These are phyloP conservation scores for Leptatherina wallacei DNA, from an alignment of 2,797 vertebrate genomes.

Conservation along the genomic window DNA sequence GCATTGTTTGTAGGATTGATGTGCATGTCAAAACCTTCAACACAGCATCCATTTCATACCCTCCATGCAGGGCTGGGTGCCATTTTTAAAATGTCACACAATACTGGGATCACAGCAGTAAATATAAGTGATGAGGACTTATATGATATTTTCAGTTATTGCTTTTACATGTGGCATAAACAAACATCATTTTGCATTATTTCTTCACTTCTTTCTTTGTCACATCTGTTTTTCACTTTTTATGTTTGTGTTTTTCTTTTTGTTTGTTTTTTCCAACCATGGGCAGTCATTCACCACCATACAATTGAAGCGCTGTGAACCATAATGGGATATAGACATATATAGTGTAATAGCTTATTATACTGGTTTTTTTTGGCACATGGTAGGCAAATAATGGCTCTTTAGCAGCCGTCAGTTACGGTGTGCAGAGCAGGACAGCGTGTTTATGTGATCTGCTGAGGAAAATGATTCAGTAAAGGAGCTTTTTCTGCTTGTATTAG, in stretches of 20 bases:
- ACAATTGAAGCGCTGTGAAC: conserved; percentile 51
- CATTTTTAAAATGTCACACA: conserved; percentile 35
- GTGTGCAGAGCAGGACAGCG: conserved; percentile 48
- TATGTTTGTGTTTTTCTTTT: conserved; percentile 9
- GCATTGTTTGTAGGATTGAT: conserved; percentile 43
- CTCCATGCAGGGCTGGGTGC: conserved; percentile 10
- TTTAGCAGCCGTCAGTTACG: conserved; percentile 70
- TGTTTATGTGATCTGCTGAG: conserved; percentile 59
- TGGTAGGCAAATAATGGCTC: conserved; percentile 67
- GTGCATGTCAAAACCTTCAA: conserved; percentile 23
- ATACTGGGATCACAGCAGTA: conserved; percentile 3
- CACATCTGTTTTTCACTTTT: conserved; percentile 8
- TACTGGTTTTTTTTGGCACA: conserved; percentile 54
- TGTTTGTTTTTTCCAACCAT: conserved; percentile 42
- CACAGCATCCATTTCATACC: conserved; percentile 11
- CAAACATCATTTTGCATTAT: conserved; percentile 9
- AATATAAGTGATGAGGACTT: conserved; percentile 10
- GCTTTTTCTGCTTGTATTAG: conserved; percentile 39
- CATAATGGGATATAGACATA: conserved; percentile 71
- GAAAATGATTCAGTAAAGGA: conserved; percentile 44
- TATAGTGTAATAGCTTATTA: conserved; percentile 73
- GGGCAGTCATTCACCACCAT: conserved; percentile 42
- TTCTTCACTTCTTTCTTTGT: conserved; percentile 2
- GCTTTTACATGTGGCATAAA: not conserved
- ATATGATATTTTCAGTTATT: not conserved